These are phyloP conservation scores for Hypanus sabinus DNA, from an alignment of 2,113 vertebrate genomes.

Conservation along the genomic window DNA sequence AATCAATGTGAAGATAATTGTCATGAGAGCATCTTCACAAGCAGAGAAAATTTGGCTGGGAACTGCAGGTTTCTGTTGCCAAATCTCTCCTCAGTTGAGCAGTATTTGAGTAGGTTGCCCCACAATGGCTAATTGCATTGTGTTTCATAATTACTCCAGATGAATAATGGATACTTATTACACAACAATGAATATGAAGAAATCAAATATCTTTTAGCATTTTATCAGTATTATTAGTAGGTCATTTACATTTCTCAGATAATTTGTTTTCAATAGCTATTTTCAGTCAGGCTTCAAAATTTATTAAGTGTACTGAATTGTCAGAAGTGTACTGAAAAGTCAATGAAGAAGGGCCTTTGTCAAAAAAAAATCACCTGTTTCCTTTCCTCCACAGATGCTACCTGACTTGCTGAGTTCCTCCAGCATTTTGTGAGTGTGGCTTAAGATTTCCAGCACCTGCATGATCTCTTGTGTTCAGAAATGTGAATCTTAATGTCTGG, in stretches of 20 bases:
- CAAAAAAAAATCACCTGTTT: no score
- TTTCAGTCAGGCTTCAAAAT: neutral
- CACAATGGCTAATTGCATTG: neutral
- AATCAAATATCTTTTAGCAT: neutral
- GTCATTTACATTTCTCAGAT: neutral
- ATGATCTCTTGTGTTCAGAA: neutral
- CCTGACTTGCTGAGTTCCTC: no score
- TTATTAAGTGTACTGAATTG: neutral
- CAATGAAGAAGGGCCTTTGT: no score
- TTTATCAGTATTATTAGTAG: neutral
- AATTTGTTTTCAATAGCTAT: slow-evolving; percentile 18
- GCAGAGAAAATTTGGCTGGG: neutral
- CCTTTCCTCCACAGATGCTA: no score
- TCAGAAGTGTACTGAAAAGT: neutral
- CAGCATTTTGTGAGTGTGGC: no score
- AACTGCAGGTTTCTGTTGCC: neutral
- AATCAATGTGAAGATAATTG: neutral
- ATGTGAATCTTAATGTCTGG: neutral
- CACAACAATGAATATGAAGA: neutral
- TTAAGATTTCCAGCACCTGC: no score
- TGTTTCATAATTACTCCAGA: neutral
- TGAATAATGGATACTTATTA: neutral
- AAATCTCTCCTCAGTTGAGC: no score
- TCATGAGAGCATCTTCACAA: neutral
- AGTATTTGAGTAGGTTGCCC: neutral